A percentile compares a stretch with the other conserved stretches of the same genome.
phyloP scores from a whole-genome alignment of 1,140 invertebrate genomes.

The Semibalanus balanoides region DNA sequence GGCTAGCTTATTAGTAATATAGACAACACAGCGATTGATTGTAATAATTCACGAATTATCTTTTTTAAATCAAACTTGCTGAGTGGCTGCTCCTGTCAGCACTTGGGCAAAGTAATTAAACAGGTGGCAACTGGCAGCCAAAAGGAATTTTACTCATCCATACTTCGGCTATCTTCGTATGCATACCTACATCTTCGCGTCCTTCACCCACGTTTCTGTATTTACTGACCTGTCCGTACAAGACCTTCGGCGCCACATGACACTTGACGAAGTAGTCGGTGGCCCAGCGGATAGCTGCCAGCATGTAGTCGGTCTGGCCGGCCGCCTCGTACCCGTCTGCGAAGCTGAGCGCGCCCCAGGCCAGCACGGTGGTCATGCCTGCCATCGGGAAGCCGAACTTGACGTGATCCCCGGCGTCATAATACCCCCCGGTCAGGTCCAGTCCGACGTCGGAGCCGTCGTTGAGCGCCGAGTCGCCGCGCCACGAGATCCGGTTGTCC shows the following conservation, averaged over 20 bases:
- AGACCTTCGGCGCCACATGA: slow-evolving; percentile 36
- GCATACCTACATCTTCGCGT: too few species aligned
- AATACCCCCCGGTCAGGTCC: slow-evolving; percentile 49
- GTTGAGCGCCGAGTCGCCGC: slow-evolving; percentile 41
- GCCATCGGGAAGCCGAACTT: slow-evolving; percentile 52
- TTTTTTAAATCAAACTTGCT: too few species aligned
- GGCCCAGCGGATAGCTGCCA: slow-evolving; percentile 40
- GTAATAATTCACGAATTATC: too few species aligned
- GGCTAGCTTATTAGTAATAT: too few species aligned
- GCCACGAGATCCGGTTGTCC: slow-evolving; percentile 41
- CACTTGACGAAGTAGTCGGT: slow-evolving; percentile 46
- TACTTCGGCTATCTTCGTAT: too few species aligned
- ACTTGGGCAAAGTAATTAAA: too few species aligned
- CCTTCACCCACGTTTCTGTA: too few species aligned
- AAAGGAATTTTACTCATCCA: too few species aligned
- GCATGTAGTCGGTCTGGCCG: slow-evolving; percentile 11
- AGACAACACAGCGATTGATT: too few species aligned
- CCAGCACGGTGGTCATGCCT: slow-evolving; percentile 39
- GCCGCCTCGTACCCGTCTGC: slow-evolving; percentile 36
- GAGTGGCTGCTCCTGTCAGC: too few species aligned
- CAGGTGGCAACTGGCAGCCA: too few species aligned
- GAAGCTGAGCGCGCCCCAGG: slow-evolving; percentile 43
- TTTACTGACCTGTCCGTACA: slow-evolving; percentile 37
- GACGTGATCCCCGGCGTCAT: slow-evolving; percentile 48
- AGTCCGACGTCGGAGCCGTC: slow-evolving; percentile 39